Base-by-base conservation (phyloP, 2,797 vertebrate genomes). In the Alauda arvensis region DNA sequence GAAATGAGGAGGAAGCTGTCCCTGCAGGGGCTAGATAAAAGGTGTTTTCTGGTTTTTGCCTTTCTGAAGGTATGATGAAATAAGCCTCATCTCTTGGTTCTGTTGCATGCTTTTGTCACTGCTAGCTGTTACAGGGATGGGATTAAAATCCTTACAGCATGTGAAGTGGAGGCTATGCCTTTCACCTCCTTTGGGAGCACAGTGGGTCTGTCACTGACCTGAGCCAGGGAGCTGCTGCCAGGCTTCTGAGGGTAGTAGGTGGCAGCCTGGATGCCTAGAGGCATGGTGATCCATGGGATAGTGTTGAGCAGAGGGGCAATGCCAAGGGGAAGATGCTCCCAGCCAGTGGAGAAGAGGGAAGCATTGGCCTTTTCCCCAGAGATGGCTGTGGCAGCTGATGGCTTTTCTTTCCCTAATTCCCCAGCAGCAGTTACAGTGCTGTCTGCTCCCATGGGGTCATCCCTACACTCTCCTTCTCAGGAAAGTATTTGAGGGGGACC, bases 211-310 rank as follows among this genome's bases (percentile, higher is more conserved):
- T 15, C 62, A 55, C 62, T 1, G 12, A 48, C 24, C 49, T 49
- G 9, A 79, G 24, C 19, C 37, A 52, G 42, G 26, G 57, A 40
- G 56, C 59, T 66, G 45, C 72, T 79, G 65, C 31, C 49, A 74
- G 68, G 31, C 23, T 77, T 65, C 29, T 40, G 62, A 46, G 55
- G 4, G n/a, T 18, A 6, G 46, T 8, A 33, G 46, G 20, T 31
- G 43, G 18, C 59, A 77, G 49, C 45, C 28, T n/a, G 40, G 33
- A 25, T 43, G 39, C n/a, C 65, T 19, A 10, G 31, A 63, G 49
- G 9, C 12, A 9, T 2, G 6, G 18, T 51, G 43, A 11, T 17
- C 43, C 2, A 8, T 0, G 0, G 29, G 26, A 17, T 5, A 24
- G 17, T 11, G 12, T 16, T n/a, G 46, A 40, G 53, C 57, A 67